Evolutionary conservation across 1,140 invertebrate species (phyloP), one percentile per base, ranked within the genome.

Genomic region (Tribolium castaneum): DNA sequence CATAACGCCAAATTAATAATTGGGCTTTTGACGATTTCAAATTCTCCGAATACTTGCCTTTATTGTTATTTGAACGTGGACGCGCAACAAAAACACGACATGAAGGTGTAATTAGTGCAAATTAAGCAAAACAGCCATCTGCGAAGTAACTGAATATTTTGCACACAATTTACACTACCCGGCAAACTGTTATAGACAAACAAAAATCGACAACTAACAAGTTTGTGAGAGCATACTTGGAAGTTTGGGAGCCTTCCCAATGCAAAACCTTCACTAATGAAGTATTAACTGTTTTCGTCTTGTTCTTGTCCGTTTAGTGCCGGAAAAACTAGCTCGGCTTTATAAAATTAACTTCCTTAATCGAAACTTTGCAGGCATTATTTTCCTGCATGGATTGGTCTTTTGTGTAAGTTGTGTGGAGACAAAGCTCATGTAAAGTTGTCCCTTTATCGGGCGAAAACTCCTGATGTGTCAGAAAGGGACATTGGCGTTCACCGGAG

Each of bases 1-100:
- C 7, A 59, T 59, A 59, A 34, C 35, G 25, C 59, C 10, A 35
- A 59, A 59, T 59, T 66, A 66, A 66, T 34, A 70, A 79, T 75
- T 56, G 75, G 5, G 25, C 49, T 39, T 70, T 52, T 66, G 39
- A 70, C 70, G 62, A 76, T 71, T 77, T 56, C 62, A 52, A 14
- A 59, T 51, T 66, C 59, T 66, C 35, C 59, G 10, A 66, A 66
- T 66, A 66, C 34, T 66, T 66, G 59, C 13, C 59, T 66, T 66
- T 66, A 66, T 66, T 66, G 59, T 66, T 66, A 25, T 66, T 66
- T 66, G 34, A 35, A 66, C 3, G 25, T 1, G 5, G 6, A 30
- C 25, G 25, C 6, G 25, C 25, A 5, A 1, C 1, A 30, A 30
- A 30, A 30, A 45, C 2, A 45, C 5, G n/a, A 45, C 39, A 45